phyloP scores from a whole-genome alignment of 1,140 invertebrate species.

The Euwallacea fornicatus region DNA sequence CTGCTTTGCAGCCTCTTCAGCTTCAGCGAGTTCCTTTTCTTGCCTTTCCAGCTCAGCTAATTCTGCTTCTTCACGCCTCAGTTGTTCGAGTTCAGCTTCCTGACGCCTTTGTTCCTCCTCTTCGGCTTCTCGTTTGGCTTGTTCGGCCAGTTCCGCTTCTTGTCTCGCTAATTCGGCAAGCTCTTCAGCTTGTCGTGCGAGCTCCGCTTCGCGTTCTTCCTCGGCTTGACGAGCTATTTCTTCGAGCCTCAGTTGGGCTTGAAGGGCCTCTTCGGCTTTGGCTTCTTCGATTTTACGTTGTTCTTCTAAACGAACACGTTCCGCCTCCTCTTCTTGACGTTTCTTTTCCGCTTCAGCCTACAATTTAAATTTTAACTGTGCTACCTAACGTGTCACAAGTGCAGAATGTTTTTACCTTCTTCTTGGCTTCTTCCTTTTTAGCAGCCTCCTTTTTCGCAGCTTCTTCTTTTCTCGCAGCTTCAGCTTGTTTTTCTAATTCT shows the following conservation, averaged over 20 bases:
- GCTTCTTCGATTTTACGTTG: conserved; percentile 58
- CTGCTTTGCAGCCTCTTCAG: conserved; percentile 24
- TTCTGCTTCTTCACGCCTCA: conserved; percentile 58
- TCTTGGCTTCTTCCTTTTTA: conserved; percentile 44
- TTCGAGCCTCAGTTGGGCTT: conserved; percentile 52
- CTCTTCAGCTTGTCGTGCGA: conserved; percentile 59
- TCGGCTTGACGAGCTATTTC: conserved; percentile 60
- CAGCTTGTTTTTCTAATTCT: conserved; percentile 54
- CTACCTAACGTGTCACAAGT: not conserved
- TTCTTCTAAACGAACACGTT: conserved; percentile 56
- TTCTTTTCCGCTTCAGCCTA: conserved; percentile 54
- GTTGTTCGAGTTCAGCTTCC: conserved; percentile 53
- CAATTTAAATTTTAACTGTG: conserved; percentile 8
- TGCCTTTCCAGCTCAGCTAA: conserved; percentile 54
- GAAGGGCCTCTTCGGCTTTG: conserved; percentile 56
- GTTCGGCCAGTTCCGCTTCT: conserved; percentile 64
- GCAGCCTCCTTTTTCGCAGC: conserved; percentile 48
- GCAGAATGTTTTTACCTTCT: not conserved
- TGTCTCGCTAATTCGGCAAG: conserved; percentile 54
- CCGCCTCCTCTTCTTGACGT: conserved; percentile 52
- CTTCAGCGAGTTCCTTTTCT: conserved; percentile 63
- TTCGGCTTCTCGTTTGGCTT: conserved; percentile 59
- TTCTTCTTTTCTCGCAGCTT: conserved; percentile 49
- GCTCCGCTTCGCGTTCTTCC: conserved; percentile 57
- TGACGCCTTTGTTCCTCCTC: conserved; percentile 50